Evolutionary conservation across 1,140 invertebrate genomes (phyloP).

Genomic region (Lordiphosa clarofinis): DNA sequence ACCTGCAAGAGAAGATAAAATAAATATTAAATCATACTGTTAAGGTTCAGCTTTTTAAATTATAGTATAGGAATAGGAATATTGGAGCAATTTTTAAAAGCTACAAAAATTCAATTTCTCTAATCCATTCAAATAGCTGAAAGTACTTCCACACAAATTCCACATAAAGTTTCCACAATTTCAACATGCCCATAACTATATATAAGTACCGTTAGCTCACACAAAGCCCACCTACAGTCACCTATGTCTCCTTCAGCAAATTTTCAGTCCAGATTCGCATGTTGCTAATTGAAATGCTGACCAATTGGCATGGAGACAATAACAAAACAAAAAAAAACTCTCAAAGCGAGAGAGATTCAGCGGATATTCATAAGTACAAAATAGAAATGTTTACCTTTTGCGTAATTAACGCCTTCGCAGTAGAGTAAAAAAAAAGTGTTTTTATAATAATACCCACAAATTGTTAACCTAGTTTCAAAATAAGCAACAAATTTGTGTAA

Average conservation of each 20-base stretch:
- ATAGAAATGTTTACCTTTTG: slow-evolving; percentile 14
- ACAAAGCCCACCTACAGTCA: not conserved
- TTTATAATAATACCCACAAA: slow-evolving; percentile 6
- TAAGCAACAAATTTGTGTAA: slow-evolving; percentile 3
- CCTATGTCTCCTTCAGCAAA: slow-evolving; percentile 1
- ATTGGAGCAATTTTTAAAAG: too few species aligned
- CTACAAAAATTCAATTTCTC: too few species aligned
- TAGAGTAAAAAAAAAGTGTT: slow-evolving; percentile 4
- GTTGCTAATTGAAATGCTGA: slow-evolving; percentile 20
- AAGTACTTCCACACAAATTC: too few species aligned
- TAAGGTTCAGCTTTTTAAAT: too few species aligned
- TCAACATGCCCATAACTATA: not conserved
- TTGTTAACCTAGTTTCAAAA: slow-evolving; percentile 44
- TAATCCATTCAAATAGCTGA: too few species aligned
- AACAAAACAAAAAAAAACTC: not conserved
- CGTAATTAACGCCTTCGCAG: slow-evolving; percentile 17
- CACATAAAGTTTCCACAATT: not conserved
- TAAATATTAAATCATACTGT: too few species aligned
- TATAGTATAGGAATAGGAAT: too few species aligned
- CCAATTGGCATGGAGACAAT: not conserved
- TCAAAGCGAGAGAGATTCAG: slow-evolving; percentile 4
- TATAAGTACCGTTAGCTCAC: too few species aligned
- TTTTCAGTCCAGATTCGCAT: slow-evolving; percentile 8
- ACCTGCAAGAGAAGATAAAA: too few species aligned
- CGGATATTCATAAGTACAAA: slow-evolving; percentile 12